Percentiles rank a stretch among this genome's conserved stretches.
Conservation (phyloP, 2,797 vertebrate genomes). For the Lindbergichthys nudifrons region DNA sequence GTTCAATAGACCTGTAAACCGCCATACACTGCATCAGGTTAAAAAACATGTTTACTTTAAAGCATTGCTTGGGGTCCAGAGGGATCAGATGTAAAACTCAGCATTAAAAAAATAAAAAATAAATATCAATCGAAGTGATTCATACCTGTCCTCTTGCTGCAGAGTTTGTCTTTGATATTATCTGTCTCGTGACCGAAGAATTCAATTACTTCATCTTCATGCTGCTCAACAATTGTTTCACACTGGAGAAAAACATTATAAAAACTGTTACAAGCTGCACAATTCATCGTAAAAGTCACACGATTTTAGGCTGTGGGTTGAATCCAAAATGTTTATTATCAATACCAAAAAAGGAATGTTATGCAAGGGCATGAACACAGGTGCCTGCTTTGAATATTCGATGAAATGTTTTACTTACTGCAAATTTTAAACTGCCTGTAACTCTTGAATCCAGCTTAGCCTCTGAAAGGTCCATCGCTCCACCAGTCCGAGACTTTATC, state of each 20-base stretch:
- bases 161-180: slow-evolving; percentile 95
- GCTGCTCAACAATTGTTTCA: slow-evolving; percentile 94
- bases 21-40: too few relatives aligned
- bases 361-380: neutral
- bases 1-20: neutral
- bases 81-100: neutral
- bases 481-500: slow-evolving; percentile 86
- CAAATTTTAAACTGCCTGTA: slow-evolving; percentile 90
- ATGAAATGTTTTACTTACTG: slow-evolving; percentile 80
- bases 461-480: slow-evolving; percentile 88
- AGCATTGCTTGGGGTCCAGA: too few relatives aligned
- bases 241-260: slow-evolving; percentile 83
- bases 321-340: neutral
- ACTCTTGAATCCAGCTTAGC: slow-evolving; percentile 89
- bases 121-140: neutral
- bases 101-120: neutral
- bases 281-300: neutral
- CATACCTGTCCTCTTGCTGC: slow-evolving; percentile 95
- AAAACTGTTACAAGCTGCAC: neutral
- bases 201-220: slow-evolving; percentile 96
- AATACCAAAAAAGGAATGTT: neutral
- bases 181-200: slow-evolving; percentile 92
- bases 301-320: neutral
- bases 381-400: neutral
- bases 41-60: too few relatives aligned